These are phyloP conservation scores for Hemicrepidius hirtus DNA, from an alignment of 2,888 invertebrate species.

Conservation along the genomic window DNA sequence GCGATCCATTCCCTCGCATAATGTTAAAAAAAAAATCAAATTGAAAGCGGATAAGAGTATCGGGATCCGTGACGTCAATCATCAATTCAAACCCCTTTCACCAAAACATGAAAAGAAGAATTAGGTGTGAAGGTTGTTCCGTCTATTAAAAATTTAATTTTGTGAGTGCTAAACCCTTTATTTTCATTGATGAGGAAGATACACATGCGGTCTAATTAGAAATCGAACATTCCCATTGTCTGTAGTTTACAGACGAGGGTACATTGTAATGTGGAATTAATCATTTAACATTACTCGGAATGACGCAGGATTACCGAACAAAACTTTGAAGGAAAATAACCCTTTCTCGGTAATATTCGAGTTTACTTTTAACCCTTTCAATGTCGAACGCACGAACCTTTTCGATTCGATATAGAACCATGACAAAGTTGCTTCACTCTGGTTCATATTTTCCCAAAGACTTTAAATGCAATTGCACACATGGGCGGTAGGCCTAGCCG, in stretches of 20 bases:
- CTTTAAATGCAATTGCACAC: no score
- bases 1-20: no score
- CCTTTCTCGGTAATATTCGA: neutral
- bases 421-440: no score
- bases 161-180: constrained; percentile 9
- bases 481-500: no score
- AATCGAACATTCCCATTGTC: constrained; percentile 17
- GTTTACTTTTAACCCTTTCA: no score
- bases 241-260: constrained; percentile 10
- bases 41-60: no score
- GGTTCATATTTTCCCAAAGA: no score
- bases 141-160: constrained; percentile 5
- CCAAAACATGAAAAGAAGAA: neutral
- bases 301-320: neutral
- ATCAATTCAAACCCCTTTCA: constrained; percentile 1
- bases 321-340: neutral
- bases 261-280: constrained; percentile 1
- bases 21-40: no score
- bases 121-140: neutral
- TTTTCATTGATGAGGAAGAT: constrained; percentile 10
- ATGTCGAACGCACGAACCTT: no score
- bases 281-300: constrained; percentile 9
- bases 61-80: neutral
- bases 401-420: no score
- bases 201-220: constrained; percentile 14